Evolutionary conservation across 2,113 vertebrate species (phyloP), one percentile per base, ranked within the genome.

Genomic region (Hippocampus zosterae): DNA sequence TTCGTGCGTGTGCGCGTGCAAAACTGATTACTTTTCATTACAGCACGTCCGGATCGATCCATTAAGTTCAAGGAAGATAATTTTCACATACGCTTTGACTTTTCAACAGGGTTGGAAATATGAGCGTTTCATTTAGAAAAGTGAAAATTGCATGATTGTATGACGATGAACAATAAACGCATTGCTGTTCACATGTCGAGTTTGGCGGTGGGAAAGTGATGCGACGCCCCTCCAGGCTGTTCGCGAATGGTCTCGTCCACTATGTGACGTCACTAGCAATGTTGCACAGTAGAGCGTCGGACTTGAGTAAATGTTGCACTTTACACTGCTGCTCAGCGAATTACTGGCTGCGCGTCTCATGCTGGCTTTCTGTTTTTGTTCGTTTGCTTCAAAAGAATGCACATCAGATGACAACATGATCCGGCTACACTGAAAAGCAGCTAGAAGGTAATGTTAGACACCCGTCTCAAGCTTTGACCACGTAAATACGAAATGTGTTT

Each of bases 11-110:
- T 8, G 55, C 27, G 23, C 25, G 61, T 7, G 27, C 15, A 9
- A n/a, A 87, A 83, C 77, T 80, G 82, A 86, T 87, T 88, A 84
- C 88, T 87, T 89, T 88, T 86, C 81, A 87, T 87, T 82, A 74
- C 79, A 67, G 75, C 67, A 70, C 70, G 72, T 44, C 27, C 19
- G 70, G 83, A 29, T 59, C 46, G 40, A 0, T 71, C 73, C 75
- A 85, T n/a, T 68, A 62, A 33, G 59, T 67, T 46, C 5, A 65
- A 44, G 7, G 46, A 4, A 27, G 1, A 46, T 13, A 8, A 13
- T 40, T 64, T 23, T 10, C 18, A 65, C 16, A 48, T 65, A 3
- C 7, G 15, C 7, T 18, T 65, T 8, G 6, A 27, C 27, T 18
- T 13, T 33, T 7, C 27, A 18, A 60, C 27, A 33, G 5, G 6